A percentile compares a stretch with the other conserved stretches of the same genome.
Conservation (phyloP, 1,140 invertebrate species). For the Monochamus saltuarius region DNA sequence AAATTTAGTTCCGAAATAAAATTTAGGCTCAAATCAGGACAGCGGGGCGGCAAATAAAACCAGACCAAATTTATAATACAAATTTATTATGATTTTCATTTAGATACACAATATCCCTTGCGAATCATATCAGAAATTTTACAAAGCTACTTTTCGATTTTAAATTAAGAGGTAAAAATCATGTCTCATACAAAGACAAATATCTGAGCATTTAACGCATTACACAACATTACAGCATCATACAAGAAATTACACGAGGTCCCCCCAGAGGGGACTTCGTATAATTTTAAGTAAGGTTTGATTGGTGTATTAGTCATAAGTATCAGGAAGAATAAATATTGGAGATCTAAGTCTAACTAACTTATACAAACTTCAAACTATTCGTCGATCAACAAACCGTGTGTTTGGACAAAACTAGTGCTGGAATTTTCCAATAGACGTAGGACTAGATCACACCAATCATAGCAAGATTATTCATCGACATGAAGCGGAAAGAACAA, state of each 20-base stretch:
- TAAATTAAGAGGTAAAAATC: slow-evolving; percentile 37
- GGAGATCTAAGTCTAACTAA: slow-evolving; percentile 25
- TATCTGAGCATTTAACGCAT: slow-evolving; percentile 41
- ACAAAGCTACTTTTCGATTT: slow-evolving; percentile 49
- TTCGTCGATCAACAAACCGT: slow-evolving; percentile 15
- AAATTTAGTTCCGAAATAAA: no score
- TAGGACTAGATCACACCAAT: slow-evolving; percentile 36
- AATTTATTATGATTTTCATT: slow-evolving; percentile 52
- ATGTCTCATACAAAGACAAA: slow-evolving; percentile 29
- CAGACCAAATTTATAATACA: slow-evolving; percentile 48
- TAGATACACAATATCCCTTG: slow-evolving; percentile 52
- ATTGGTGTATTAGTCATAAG: slow-evolving; percentile 35
- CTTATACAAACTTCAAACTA: slow-evolving; percentile 33
- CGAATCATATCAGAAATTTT: slow-evolving; percentile 50
- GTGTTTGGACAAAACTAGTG: slow-evolving; percentile 30
- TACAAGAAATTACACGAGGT: slow-evolving; percentile 20
- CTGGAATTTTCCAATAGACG: slow-evolving; percentile 14
- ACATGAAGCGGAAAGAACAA: slow-evolving; percentile 10
- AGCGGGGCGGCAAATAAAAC: no score
- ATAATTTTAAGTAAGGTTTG: slow-evolving; percentile 2
- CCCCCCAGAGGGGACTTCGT: background rate
- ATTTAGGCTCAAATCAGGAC: no score
- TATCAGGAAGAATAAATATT: slow-evolving; percentile 27
- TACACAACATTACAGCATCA: slow-evolving; percentile 38
- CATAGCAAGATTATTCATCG: slow-evolving; percentile 17